These are phyloP conservation scores for Pseudomyrmex flavicornis DNA, from an alignment of 1,140 invertebrate species.

Conservation along the genomic window DNA sequence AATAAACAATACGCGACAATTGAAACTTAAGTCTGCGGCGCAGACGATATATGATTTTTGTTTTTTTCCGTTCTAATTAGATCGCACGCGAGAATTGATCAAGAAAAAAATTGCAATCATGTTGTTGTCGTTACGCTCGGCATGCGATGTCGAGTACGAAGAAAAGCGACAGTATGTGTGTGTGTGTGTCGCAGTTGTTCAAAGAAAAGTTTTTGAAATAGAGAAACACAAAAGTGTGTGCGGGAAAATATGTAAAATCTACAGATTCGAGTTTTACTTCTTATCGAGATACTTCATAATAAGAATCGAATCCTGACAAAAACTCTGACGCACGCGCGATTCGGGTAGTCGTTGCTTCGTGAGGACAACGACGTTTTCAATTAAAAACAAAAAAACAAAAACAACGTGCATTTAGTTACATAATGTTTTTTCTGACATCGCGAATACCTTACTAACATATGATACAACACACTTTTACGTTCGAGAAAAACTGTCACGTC, in stretches of 20 bases:
- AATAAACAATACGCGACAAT: too few species aligned
- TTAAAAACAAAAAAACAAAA: too few species aligned
- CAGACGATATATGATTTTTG: too few species aligned
- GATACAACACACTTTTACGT: constrained; percentile 17
- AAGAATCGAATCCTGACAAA: not conserved
- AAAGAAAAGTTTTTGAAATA: not conserved
- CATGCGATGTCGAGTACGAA: not conserved
- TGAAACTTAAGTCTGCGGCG: too few species aligned
- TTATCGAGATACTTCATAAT: not conserved
- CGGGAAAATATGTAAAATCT: constrained; percentile 7
- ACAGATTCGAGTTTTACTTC: not conserved
- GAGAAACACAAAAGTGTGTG: not conserved
- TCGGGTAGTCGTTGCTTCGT: not conserved
- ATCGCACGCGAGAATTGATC: too few species aligned
- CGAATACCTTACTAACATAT: not conserved
- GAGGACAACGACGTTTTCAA: not conserved
- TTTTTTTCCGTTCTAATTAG: too few species aligned
- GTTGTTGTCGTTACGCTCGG: too few species aligned
- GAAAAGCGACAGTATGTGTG: not conserved
- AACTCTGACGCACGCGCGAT: not conserved
- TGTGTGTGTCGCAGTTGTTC: not conserved
- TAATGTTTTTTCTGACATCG: not conserved
- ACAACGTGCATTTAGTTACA: constrained; percentile 14
- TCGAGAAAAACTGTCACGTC: not conserved
- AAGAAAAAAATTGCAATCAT: too few species aligned